Evolutionary conservation across 1,140 invertebrate genomes (phyloP), one percentile per base, ranked within the genome.

Genomic region (Drosophila ercepeae): DNA sequence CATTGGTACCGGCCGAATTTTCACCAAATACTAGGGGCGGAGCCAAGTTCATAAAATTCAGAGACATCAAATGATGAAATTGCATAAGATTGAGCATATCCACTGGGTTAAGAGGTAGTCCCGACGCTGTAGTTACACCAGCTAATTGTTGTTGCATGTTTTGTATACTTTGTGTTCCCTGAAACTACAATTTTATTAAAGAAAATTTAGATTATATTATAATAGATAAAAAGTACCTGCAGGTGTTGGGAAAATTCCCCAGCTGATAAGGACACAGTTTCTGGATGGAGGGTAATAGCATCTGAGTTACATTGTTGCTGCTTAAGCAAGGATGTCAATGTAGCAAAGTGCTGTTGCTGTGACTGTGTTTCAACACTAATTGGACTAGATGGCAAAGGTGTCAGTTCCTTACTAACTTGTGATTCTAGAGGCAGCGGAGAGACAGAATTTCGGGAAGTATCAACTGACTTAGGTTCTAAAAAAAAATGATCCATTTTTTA

Each of bases 51-150:
- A 91, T 91, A 48, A 91, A 91, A 59, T 91, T 91, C 1, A 91
- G 55, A 2, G 91, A 91, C 78, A 91, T 90, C 32, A 91, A 69
- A 45, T 97, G 96, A 75, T 97, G 96, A 23, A 98, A 92, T 90
- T 98, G 97, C 94, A 98, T 96, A 6, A 97, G 95, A 84, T 96
- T 97, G 1, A 98, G 91, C 27, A 91, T 91, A n/a, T 91, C 91
- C 4, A 91, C 74, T 3, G 91, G 90, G 57, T 90, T 91, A 1
- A 91, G 67, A 4, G 78, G 71, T 27, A 90, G 59, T 4, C 79
- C 71, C 3, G 81, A 65, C 18, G 75, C 44, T 1, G 61, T 69
- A 5, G 84, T 60, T 11, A 69, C 73, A 1, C 65, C 57, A 4
- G 58, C 60, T n/a, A 90, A 50, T n/a, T 88, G 90, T 25, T 91